These are phyloP conservation scores for Sciurus carolinensis DNA, from an alignment of 2,797 vertebrate species.

Conservation along the genomic window DNA sequence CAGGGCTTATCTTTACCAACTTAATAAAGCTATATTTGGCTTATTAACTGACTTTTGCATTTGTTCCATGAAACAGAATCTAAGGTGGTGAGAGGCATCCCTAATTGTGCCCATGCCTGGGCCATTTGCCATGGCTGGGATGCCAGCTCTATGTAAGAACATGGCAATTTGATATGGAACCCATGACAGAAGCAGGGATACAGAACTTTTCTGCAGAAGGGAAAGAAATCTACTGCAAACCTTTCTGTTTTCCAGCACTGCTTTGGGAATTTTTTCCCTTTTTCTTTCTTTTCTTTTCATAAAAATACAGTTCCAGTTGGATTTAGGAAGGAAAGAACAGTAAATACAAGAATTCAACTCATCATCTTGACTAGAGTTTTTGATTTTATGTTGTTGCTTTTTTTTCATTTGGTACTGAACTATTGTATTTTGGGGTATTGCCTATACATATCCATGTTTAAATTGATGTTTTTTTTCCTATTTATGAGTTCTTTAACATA, in stretches of 20 bases:
- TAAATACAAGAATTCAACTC: background rate
- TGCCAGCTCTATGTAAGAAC: background rate
- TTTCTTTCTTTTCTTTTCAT: background rate
- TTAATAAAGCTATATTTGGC: background rate
- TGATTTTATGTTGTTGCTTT: background rate
- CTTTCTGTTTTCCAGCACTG: background rate
- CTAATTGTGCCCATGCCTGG: background rate
- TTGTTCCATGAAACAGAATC: background rate
- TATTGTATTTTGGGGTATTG: background rate
- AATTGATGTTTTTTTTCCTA: background rate
- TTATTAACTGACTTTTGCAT: background rate
- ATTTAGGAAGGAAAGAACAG: background rate
- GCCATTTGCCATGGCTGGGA: background rate
- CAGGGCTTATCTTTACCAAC: background rate
- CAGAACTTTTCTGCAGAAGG: background rate
- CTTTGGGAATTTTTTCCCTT: background rate
- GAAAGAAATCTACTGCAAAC: background rate
- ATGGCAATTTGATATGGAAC: background rate
- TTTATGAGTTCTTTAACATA: slow-evolving; percentile 11
- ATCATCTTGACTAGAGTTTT: background rate
- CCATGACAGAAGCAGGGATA: background rate
- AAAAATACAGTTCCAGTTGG: background rate
- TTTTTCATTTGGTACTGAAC: background rate
- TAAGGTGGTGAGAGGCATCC: background rate
- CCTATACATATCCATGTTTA: background rate